Evolutionary conservation across 2,113 vertebrate species (phyloP).

Genomic region (Lonchura striata): DNA sequence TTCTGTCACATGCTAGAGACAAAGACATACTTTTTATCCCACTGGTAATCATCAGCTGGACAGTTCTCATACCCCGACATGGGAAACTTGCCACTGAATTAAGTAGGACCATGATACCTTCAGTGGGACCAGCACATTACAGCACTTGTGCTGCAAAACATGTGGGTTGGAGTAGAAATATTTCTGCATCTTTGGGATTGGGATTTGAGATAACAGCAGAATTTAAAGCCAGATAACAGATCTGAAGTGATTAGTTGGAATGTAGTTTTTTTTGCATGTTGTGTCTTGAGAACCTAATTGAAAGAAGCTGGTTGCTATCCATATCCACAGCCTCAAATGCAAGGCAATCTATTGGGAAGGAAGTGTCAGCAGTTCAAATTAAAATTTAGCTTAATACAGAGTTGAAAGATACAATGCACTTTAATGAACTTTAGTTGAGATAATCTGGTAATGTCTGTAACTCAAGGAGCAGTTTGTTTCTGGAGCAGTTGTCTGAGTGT

Average conservation of each 20-base stretch:
- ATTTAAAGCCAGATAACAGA: not conserved
- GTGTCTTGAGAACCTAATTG: not conserved
- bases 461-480: not conserved
- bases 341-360: not conserved
- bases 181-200: not conserved
- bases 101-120: not conserved
- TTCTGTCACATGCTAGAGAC: not conserved
- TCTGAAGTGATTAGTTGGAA: not conserved
- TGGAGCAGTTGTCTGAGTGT: not conserved
- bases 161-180: not conserved
- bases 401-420: not conserved
- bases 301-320: not conserved
- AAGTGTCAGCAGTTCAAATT: not conserved
- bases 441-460: not conserved
- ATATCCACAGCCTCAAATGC: not conserved
- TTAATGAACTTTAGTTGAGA: not conserved
- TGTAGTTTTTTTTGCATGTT: not conserved
- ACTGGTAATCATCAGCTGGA: not conserved
- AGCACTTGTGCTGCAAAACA: not conserved
- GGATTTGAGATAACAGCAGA: not conserved
- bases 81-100: slow-evolving; percentile 23
- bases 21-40: not conserved
- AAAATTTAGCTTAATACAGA: not conserved
- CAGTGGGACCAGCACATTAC: not conserved
- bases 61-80: not conserved